Evolutionary conservation across 2,888 invertebrate genomes (phyloP).

Genomic region (Nephrocerus scutellatus): DNA sequence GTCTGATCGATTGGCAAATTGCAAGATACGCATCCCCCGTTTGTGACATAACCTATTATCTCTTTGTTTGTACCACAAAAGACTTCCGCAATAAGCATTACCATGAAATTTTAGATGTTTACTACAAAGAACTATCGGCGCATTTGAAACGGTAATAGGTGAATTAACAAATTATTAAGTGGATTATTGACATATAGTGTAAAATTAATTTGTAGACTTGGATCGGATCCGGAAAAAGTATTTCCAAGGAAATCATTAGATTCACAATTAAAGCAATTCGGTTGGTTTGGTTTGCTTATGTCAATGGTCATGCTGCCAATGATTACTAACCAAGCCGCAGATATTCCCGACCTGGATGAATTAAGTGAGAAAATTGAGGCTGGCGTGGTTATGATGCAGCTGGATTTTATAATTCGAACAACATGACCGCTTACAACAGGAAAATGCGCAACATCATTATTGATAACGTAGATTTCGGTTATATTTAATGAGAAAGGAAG

Average conservation of each 20-base stretch:
- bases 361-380: slow-evolving; percentile 33
- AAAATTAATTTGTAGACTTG: slow-evolving; percentile 27
- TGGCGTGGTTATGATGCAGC: slow-evolving; percentile 25
- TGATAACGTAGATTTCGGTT: slow-evolving; percentile 32
- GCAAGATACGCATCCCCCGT: slow-evolving; percentile 39
- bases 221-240: slow-evolving; percentile 27
- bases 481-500: slow-evolving; percentile 25
- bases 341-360: slow-evolving; percentile 37
- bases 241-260: slow-evolving; percentile 31
- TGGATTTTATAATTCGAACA: slow-evolving; percentile 28
- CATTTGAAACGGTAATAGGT: slow-evolving; percentile 31
- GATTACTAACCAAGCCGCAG: slow-evolving; percentile 31
- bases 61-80: slow-evolving; percentile 36
- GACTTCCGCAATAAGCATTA: slow-evolving; percentile 31
- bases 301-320: slow-evolving; percentile 39
- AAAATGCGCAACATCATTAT: slow-evolving; percentile 35
- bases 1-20: slow-evolving; percentile 43
- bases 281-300: slow-evolving; percentile 34
- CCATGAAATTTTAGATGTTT: slow-evolving; percentile 29
- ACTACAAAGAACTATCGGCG: slow-evolving; percentile 28
- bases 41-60: slow-evolving; percentile 37
- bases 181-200: background rate
- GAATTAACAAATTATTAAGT: background rate
- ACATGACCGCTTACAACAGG: slow-evolving; percentile 24
- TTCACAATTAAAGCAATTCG: slow-evolving; percentile 31